Conservation (phyloP, 2,113 vertebrate genomes). For the Planiliza haematocheilus region DNA sequence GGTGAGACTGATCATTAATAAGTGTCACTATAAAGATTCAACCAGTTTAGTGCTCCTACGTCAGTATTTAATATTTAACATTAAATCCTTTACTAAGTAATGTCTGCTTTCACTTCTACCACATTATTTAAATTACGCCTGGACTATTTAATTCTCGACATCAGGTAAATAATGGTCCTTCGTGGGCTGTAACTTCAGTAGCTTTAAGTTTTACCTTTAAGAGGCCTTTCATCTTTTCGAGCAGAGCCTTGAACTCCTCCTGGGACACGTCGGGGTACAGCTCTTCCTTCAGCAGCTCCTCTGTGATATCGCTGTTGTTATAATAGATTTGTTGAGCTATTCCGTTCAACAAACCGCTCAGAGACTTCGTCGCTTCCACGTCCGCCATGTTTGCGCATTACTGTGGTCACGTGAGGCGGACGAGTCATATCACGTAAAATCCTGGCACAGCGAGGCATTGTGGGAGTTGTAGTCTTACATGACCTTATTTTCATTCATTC, state of each 20-base stretch:
- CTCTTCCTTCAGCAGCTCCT: slow-evolving; percentile 87
- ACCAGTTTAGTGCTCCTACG: too few species aligned
- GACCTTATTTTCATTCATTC: too few species aligned
- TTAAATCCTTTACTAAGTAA: too few species aligned
- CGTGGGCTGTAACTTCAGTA: too few species aligned
- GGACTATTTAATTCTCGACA: too few species aligned
- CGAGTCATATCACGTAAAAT: not conserved
- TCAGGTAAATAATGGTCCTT: too few species aligned
- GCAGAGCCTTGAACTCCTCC: slow-evolving; percentile 87
- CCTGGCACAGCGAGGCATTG: not conserved
- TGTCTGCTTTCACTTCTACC: too few species aligned
- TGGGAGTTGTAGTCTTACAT: slow-evolving; percentile 53
- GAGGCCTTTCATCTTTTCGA: slow-evolving; percentile 87
- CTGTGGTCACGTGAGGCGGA: slow-evolving; percentile 41
- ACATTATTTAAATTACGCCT: too few species aligned
- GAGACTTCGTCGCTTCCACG: slow-evolving; percentile 71
- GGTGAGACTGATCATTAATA: too few species aligned
- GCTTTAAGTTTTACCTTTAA: slow-evolving; percentile 87
- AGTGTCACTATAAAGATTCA: too few species aligned
- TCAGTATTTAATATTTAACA: too few species aligned
- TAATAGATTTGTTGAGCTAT: slow-evolving; percentile 87
- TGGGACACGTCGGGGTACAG: slow-evolving; percentile 85
- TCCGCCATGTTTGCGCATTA: slow-evolving; percentile 83
- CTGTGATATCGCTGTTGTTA: slow-evolving; percentile 83
- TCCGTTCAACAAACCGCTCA: slow-evolving; percentile 86